Percentiles rank a stretch among this genome's conserved stretches.
Conservation (phyloP, 2,797 vertebrate genomes). For the Anisognathus igniventris region DNA sequence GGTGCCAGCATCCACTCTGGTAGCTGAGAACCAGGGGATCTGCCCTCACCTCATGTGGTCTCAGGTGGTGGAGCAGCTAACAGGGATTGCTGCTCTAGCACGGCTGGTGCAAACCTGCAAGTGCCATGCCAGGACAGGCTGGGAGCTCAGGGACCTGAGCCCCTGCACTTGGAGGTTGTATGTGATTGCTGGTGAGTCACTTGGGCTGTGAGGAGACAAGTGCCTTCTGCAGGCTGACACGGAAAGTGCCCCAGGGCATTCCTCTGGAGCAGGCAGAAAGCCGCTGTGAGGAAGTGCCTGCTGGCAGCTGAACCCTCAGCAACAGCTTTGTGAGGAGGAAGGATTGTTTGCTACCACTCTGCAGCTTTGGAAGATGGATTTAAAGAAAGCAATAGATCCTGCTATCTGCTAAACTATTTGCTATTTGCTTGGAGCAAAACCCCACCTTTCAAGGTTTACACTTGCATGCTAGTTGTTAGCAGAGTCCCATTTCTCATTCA, state of each 20-base stretch:
- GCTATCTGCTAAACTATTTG: not conserved
- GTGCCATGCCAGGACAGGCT: not conserved
- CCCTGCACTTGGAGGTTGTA: not conserved
- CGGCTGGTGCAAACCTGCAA: not conserved
- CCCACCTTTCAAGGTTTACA: not conserved
- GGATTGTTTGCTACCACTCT: not conserved
- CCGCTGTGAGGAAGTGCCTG: not conserved
- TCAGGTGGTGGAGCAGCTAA: not conserved
- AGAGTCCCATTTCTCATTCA: not conserved
- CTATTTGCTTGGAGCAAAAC: not conserved
- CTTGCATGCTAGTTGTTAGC: not conserved
- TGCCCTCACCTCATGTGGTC: not conserved
- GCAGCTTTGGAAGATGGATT: not conserved
- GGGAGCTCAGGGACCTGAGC: not conserved
- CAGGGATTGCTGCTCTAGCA: not conserved
- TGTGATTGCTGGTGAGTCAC: not conserved
- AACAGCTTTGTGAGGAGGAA: not conserved
- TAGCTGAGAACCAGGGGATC: not conserved
- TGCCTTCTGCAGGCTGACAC: rapidly evolving
- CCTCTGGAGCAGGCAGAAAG: not conserved
- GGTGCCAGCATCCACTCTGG: not conserved
- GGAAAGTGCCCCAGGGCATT: not conserved
- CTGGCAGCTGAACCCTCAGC: not conserved
- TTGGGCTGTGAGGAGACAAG: not conserved
- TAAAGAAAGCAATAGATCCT: not conserved